Conservation (phyloP, 2,888 invertebrate species). For the Hydroisotoma schaefferi region DNA sequence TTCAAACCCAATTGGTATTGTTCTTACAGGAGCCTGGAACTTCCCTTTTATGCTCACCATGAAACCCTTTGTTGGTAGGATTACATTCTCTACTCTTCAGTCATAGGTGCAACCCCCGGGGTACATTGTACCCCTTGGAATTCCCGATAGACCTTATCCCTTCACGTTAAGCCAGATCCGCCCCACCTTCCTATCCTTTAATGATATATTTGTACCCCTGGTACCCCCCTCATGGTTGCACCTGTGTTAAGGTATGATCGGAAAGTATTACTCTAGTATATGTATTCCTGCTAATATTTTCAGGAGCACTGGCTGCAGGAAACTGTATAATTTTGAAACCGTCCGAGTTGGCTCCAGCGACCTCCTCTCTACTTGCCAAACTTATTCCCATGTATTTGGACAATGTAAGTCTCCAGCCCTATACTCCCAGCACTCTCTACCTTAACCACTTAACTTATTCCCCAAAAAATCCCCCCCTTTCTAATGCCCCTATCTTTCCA, state of each 20-base stretch:
- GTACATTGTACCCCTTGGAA: no score
- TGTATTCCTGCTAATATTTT: conserved; percentile 52
- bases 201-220: no score
- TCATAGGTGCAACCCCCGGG: no score
- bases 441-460: no score
- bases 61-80: conserved; percentile 58
- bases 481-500: no score
- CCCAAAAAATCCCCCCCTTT: no score
- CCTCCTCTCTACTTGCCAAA: conserved; percentile 68
- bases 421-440: no score
- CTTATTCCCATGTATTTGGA: conserved; percentile 84
- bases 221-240: no score
- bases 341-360: conserved; percentile 58
- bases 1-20: conserved; percentile 50
- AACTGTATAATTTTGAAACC: conserved; percentile 60
- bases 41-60: conserved; percentile 83
- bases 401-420: conserved; percentile 20
- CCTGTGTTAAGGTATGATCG: not conserved
- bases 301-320: conserved; percentile 81
- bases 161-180: no score
- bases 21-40: conserved; percentile 80
- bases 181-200: no score
- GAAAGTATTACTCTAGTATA: not conserved
- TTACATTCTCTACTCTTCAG: no score
- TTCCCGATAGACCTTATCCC: no score